These are phyloP conservation scores for Andricus quercusramuli DNA, from an alignment of 2,888 invertebrate genomes.

Conservation along the genomic window DNA sequence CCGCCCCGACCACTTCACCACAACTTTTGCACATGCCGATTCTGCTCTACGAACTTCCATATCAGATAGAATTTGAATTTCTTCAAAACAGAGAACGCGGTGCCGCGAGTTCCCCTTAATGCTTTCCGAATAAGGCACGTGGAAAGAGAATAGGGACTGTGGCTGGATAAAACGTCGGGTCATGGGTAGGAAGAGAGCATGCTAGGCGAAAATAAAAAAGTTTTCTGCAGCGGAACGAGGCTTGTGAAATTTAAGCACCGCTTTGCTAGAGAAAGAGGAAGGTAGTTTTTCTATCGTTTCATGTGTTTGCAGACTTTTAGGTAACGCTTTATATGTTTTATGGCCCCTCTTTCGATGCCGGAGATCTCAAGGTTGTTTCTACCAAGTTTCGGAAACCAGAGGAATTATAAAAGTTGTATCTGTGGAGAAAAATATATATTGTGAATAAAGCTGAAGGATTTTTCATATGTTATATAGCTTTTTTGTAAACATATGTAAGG, in stretches of 20 bases:
- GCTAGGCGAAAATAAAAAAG: slow-evolving; percentile 59
- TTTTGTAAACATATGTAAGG: too few relatives aligned
- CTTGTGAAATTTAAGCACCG: slow-evolving; percentile 59
- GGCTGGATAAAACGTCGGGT: slow-evolving; percentile 22
- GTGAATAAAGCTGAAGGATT: not conserved
- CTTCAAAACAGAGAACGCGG: slow-evolving; percentile 62
- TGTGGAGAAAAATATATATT: not conserved
- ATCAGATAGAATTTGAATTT: slow-evolving; percentile 71
- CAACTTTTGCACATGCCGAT: slow-evolving; percentile 48
- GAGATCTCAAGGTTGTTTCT: not conserved
- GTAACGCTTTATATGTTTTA: not conserved
- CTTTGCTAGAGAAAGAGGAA: slow-evolving; percentile 45
- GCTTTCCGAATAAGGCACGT: slow-evolving; percentile 38
- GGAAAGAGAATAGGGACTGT: slow-evolving; percentile 26
- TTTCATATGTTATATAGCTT: too few relatives aligned
- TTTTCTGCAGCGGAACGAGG: slow-evolving; percentile 51
- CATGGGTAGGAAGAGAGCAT: slow-evolving; percentile 27
- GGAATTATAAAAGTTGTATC: too few relatives aligned
- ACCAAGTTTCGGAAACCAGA: not conserved
- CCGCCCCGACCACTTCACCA: slow-evolving; percentile 4
- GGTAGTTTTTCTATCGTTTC: slow-evolving; percentile 45
- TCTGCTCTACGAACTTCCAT: slow-evolving; percentile 63
- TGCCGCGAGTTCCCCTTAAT: slow-evolving; percentile 47
- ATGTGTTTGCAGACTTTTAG: slow-evolving; percentile 38
- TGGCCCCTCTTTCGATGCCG: too few relatives aligned